A percentile compares a stretch with the other conserved stretches of the same genome.
Conservation (phyloP, 1,140 invertebrate genomes). For the Rhynchophorus ferrugineus region DNA sequence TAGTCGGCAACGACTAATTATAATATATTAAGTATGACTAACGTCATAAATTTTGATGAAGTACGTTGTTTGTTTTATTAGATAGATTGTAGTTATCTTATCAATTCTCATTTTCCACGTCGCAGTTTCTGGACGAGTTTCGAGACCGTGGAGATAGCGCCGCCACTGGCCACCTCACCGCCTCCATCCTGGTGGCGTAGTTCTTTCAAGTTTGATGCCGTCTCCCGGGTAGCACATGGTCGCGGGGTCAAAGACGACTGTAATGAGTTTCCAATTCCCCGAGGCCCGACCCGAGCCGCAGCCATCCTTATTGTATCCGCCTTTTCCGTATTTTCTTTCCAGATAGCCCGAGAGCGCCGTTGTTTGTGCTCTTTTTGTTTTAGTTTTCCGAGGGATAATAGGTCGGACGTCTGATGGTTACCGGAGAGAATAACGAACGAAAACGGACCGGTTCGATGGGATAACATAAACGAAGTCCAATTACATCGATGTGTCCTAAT, state of each 20-base stretch:
- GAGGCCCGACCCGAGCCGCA: slow-evolving; percentile 15
- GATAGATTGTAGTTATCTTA: no score
- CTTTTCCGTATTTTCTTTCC: slow-evolving; percentile 21
- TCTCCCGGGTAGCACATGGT: slow-evolving; percentile 17
- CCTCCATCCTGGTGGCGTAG: slow-evolving; percentile 4
- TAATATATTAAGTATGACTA: no score
- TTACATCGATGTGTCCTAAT: not conserved
- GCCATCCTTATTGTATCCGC: slow-evolving; percentile 23
- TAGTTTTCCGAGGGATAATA: slow-evolving; percentile 18
- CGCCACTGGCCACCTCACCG: not conserved
- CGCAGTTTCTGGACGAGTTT: no score
- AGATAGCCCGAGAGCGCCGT: not conserved
- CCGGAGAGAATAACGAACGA: not conserved
- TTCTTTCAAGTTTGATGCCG: slow-evolving; percentile 20
- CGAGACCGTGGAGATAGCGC: no score
- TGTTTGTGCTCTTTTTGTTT: slow-evolving; percentile 16
- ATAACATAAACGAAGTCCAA: not conserved
- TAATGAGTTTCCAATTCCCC: slow-evolving; percentile 26
- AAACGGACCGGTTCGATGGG: not conserved
- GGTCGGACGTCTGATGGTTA: slow-evolving; percentile 1
- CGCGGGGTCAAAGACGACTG: slow-evolving; percentile 24
- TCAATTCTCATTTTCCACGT: no score
- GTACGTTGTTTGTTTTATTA: no score
- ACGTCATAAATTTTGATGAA: no score
- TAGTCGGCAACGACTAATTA: no score